phyloP scores from a whole-genome alignment of 92 coral and sea anemone species.

The Micromussa lordhowensis region DNA sequence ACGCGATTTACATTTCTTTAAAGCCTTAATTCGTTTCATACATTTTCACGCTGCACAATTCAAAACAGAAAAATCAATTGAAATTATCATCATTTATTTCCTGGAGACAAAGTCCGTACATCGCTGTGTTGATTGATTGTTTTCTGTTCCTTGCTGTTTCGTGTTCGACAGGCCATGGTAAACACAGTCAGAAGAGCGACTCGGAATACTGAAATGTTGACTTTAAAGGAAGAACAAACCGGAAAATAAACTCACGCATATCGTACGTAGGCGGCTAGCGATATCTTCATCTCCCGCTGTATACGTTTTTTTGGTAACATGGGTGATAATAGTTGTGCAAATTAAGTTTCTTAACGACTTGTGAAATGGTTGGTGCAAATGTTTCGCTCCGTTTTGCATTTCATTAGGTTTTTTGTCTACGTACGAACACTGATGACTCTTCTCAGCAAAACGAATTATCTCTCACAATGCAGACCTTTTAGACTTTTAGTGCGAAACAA shows the following conservation, averaged over 20 bases:
- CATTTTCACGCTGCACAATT: not conserved
- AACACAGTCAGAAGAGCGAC: not conserved
- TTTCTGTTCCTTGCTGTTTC: not conserved
- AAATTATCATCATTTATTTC: not conserved
- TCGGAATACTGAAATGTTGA: not conserved
- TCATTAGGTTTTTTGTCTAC: not conserved
- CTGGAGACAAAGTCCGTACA: not conserved
- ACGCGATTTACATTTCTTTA: not conserved
- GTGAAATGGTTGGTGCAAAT: not conserved
- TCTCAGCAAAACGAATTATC: not conserved
- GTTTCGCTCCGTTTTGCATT: not conserved
- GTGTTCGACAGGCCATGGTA: not conserved
- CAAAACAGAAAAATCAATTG: not conserved
- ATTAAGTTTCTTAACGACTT: not conserved
- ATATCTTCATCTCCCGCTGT: not conserved
- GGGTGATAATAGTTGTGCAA: not conserved
- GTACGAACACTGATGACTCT: not conserved
- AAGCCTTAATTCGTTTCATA: not conserved
- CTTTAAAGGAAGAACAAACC: not conserved
- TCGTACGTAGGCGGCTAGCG: not conserved
- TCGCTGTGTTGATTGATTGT: not conserved
- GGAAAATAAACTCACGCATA: not conserved
- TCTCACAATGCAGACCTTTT: not conserved
- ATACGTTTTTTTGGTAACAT: not conserved
- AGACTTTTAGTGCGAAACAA: not conserved